phyloP scores from a whole-genome alignment of 2,797 vertebrate genomes.

The Sylvilagus floridanus region DNA sequence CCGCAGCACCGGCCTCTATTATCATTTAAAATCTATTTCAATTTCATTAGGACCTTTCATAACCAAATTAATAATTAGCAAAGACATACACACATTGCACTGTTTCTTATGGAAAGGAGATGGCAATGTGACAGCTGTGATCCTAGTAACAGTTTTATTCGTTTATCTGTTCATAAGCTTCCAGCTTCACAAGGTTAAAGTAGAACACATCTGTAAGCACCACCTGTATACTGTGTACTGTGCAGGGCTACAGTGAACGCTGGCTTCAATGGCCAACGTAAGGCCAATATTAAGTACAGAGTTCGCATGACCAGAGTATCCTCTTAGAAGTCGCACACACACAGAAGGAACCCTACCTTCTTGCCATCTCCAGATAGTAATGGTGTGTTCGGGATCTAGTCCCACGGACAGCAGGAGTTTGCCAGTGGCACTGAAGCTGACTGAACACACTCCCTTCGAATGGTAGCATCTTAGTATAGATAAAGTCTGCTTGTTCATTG shows the following conservation, averaged over 20 bases:
- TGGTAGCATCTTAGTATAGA: conserved; percentile 97
- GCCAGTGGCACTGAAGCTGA: conserved; percentile 99
- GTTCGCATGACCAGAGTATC: not conserved
- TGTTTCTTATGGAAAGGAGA: conserved; percentile 45
- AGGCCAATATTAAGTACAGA: not conserved
- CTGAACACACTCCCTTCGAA: conserved; percentile 95
- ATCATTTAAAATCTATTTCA: not conserved
- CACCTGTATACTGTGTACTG: no score
- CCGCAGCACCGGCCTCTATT: not conserved
- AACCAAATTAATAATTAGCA: conserved; percentile 12
- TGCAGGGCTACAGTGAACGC: not conserved
- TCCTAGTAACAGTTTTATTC: not conserved
- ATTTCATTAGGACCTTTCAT: conserved; percentile 43
- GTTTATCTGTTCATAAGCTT: not conserved
- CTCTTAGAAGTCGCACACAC: not conserved
- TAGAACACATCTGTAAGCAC: not conserved
- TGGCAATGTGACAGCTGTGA: not conserved
- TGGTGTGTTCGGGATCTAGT: conserved; percentile 95
- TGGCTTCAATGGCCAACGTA: not conserved
- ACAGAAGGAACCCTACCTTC: conserved; percentile 91
- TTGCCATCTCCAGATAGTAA: conserved; percentile 99
- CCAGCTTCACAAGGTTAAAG: not conserved
- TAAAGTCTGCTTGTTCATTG: conserved; percentile 96
- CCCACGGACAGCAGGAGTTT: conserved; percentile 97
- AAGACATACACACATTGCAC: not conserved